Evolutionary conservation across 37 sponge, comb jelly and placozoan species (phyloP).

Genomic region (Halichondria panicea): DNA sequence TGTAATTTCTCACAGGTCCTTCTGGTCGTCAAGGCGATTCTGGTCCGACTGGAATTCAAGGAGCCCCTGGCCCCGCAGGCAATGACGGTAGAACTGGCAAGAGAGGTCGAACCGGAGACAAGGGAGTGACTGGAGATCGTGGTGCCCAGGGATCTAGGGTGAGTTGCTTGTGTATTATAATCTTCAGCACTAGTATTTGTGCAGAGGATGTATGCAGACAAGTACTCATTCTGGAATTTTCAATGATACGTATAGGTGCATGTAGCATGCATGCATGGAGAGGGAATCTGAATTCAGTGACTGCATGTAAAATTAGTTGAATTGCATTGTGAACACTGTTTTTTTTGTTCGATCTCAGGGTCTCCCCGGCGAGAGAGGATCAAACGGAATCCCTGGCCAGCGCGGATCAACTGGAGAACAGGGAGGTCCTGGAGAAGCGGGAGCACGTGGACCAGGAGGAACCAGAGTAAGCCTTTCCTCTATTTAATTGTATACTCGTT

Average conservation of each 20-base stretch:
- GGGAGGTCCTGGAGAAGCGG: conserved; percentile 59
- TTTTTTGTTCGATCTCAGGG: no score
- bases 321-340: no score
- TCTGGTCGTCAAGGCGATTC: conserved; percentile 46
- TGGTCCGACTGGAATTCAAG: conserved; percentile 45
- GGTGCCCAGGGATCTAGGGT: conserved; percentile 61
- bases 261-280: no score
- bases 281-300: no score
- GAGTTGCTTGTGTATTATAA: background rate
- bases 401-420: conserved; percentile 38
- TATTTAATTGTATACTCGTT: no score
- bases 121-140: conserved; percentile 38
- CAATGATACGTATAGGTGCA: no score
- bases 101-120: conserved; percentile 47
- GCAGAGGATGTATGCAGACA: background rate
- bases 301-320: no score
- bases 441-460: conserved; percentile 53
- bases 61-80: conserved; percentile 29
- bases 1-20: background rate
- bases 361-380: conserved; percentile 49
- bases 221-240: background rate
- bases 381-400: conserved; percentile 49
- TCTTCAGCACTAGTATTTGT: background rate
- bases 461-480: conserved; percentile 14
- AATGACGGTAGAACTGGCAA: conserved; percentile 27